Evolutionary conservation across 2,888 invertebrate genomes (phyloP), one percentile per base, ranked within the genome.

Genomic region (Nasonia oneida): DNA sequence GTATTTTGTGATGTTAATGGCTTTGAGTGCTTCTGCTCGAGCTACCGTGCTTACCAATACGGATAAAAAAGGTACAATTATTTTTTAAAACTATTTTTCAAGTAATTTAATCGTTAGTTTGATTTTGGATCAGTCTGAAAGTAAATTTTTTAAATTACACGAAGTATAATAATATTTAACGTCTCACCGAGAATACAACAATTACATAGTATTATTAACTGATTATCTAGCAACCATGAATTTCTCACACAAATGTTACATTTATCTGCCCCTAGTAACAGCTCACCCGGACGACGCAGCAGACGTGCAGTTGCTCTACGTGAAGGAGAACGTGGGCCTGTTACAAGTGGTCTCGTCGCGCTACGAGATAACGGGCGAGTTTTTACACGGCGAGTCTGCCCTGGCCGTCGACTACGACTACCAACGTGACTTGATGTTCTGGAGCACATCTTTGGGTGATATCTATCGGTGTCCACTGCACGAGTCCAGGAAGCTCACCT

Each of bases 361-460:
- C 33, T 76, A 76, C 76, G 53, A 47, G 23, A 33, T 76, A 14
- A 76, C 76, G 33, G 76, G 57, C 37, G 77, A 77, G 3, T 77
- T 64, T 39, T 8, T 14, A n/a, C 14, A 77, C 39, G 77, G 77
- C 23, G 47, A 47, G 61, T 18, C 15, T 18, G 61, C 39, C 1
- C 23, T 77, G 3, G 37, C 77, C 14, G 64, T 98, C 18, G 98
- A 98, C 92, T 98, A 95, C 92, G 97, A 98, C 90, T 97, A 96
- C 92, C 94, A 95, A 39, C 95, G 95, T 88, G 97, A 97, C 90
- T 93, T 96, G 84, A 94, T 98, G 3, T 98, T 97, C 93, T 98
- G 98, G 98, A 97, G 67, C 14, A 84, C 75, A 2, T 29, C 39
- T 1, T 6, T 4, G 0, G 84, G 84, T 18, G 74, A 53, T 3